Conservation (phyloP, 1,140 invertebrate genomes). For the Pseudomyrmex concolor region DNA sequence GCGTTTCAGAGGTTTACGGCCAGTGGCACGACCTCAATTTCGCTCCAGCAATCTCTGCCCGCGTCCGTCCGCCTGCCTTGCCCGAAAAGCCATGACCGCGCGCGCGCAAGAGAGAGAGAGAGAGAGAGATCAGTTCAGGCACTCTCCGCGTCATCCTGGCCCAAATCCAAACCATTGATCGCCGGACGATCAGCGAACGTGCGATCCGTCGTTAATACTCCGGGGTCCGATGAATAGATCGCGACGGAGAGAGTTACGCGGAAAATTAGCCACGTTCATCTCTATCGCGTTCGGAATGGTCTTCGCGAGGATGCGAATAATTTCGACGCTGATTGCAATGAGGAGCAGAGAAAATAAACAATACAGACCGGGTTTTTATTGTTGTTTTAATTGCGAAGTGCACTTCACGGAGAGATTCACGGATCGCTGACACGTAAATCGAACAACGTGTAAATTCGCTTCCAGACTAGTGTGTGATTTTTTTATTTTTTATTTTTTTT, state of each 20-base stretch:
- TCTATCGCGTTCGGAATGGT: not conserved
- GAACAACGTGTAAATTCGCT: not conserved
- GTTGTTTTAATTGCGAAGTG: no score
- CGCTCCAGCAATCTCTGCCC: constrained; percentile 63
- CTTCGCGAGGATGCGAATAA: not conserved
- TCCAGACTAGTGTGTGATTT: not conserved
- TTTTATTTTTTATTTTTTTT: not conserved
- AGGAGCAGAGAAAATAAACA: no score
- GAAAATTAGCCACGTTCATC: constrained; percentile 36
- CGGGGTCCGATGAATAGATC: not conserved
- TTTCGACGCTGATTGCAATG: not conserved
- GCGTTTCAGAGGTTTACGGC: constrained; percentile 68
- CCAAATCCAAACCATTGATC: constrained; percentile 62
- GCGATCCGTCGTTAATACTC: constrained; percentile 33
- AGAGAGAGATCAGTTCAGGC: constrained; percentile 16
- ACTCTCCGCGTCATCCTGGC: constrained; percentile 50
- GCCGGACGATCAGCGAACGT: constrained; percentile 35
- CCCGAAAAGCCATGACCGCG: constrained; percentile 36
- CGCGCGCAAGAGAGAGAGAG: no score
- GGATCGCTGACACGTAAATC: not conserved
- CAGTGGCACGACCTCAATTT: constrained; percentile 70
- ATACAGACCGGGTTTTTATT: no score
- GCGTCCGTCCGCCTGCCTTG: constrained; percentile 16
- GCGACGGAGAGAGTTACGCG: not conserved
- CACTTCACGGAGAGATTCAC: no score